Percentiles rank a stretch among this genome's conserved stretches.
These are phyloP conservation scores for Caenorhabditis sulstoni DNA, from an alignment of 2,888 invertebrate species.

Conservation along the genomic window DNA sequence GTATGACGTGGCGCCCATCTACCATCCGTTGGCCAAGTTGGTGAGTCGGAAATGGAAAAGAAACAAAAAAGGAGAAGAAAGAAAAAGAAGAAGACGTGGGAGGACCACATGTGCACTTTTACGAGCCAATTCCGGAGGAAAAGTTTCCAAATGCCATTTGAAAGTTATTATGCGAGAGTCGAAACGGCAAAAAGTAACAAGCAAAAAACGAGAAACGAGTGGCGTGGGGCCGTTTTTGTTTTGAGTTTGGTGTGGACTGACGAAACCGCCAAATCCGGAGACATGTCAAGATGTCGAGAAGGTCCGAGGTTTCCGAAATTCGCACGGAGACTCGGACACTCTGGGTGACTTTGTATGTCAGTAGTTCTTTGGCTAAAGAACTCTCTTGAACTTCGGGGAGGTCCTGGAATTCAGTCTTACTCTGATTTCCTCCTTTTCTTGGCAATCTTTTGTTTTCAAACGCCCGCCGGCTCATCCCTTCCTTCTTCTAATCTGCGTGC, in stretches of 20 bases:
- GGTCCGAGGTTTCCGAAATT: no score
- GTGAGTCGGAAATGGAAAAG: slow-evolving; percentile 18
- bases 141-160: slow-evolving; percentile 35
- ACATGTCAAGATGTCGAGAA: no score
- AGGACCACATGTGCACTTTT: slow-evolving; percentile 27
- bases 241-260: no score
- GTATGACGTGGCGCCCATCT: slow-evolving; percentile 41
- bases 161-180: slow-evolving; percentile 16
- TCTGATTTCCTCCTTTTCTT: no score
- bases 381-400: no score
- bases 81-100: no score
- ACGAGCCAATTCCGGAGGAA: slow-evolving; percentile 31
- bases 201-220: slow-evolving; percentile 4
- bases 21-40: slow-evolving; percentile 42
- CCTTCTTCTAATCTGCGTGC: background rate
- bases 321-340: no score
- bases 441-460: no score
- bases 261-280: no score
- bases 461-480: background rate
- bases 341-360: no score
- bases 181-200: background rate
- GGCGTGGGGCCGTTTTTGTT: background rate
- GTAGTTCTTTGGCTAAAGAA: no score
- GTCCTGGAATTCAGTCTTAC: no score
- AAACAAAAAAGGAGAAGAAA: background rate